Conservation (phyloP, 2,797 vertebrate species). For the Champsocephalus esox region DNA sequence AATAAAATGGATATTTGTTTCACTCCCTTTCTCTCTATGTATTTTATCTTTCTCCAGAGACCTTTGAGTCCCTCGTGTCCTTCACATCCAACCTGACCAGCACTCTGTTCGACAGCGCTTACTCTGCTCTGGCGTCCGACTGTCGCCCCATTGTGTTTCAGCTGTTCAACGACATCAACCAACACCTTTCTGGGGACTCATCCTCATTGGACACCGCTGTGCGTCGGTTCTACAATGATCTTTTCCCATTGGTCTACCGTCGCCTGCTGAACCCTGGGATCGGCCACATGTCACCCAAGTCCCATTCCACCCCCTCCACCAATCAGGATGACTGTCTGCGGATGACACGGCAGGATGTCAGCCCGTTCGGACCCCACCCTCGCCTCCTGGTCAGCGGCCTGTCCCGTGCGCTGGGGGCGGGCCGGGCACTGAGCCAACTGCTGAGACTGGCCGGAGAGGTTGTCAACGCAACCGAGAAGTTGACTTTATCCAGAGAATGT, state of each 20-base stretch:
- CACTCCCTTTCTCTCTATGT: background rate
- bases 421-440: conserved; percentile 85
- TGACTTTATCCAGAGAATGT: conserved; percentile 85
- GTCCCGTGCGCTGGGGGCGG: conserved; percentile 82
- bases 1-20: background rate
- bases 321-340: conserved; percentile 85
- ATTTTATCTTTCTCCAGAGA: conserved; percentile 79
- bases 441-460: conserved; percentile 86
- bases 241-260: conserved; percentile 91
- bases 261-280: conserved; percentile 89
- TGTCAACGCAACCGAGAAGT: conserved; percentile 87
- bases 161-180: conserved; percentile 87
- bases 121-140: conserved; percentile 86
- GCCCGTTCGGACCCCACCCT: conserved; percentile 89
- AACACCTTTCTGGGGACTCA: conserved; percentile 85
- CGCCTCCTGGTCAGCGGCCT: conserved; percentile 82
- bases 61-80: conserved; percentile 89
- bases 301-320: conserved; percentile 38
- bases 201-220: conserved; percentile 84
- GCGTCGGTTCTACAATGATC: conserved; percentile 87
- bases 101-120: conserved; percentile 88
- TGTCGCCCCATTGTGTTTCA: conserved; percentile 85
- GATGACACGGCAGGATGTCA: conserved; percentile 87
- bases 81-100: conserved; percentile 89
- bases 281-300: conserved; percentile 62